Evolutionary conservation across 1,140 invertebrate species (phyloP).

Genomic region (Cyclargus thomasi): DNA sequence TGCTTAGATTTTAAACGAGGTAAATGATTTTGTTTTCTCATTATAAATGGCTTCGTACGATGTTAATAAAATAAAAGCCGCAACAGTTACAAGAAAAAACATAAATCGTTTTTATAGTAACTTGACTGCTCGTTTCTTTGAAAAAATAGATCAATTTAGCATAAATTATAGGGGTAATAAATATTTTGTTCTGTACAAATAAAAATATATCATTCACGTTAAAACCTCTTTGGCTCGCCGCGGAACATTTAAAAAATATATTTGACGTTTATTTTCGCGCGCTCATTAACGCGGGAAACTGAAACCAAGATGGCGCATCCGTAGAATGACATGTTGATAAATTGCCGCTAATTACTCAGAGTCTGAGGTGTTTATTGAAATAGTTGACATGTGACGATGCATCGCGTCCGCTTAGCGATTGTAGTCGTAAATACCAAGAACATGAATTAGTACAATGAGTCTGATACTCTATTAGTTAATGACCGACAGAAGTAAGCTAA

Average conservation of each 20-base stretch:
- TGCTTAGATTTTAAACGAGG: neutral
- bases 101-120: conserved; percentile 2
- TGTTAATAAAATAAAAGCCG: neutral
- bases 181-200: conserved; percentile 6
- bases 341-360: conserved; percentile 70
- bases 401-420: conserved; percentile 50
- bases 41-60: neutral
- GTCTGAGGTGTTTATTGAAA: conserved; percentile 70
- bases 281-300: conserved; percentile 56
- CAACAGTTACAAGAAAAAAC: neutral
- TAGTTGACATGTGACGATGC: conserved; percentile 59
- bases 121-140: neutral
- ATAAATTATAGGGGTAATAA: neutral
- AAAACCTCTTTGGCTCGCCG: conserved; percentile 18
- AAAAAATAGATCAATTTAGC: neutral
- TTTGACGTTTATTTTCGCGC: conserved; percentile 53
- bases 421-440: conserved; percentile 25
- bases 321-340: conserved; percentile 63
- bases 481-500: neutral
- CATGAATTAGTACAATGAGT: neutral
- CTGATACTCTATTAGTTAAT: neutral
- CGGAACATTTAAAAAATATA: conserved; percentile 23
- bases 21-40: neutral
- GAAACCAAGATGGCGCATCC: conserved; percentile 48
- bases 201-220: conserved; percentile 14